These are phyloP conservation scores for Chrysomela aeneicollis DNA, from an alignment of 2,888 invertebrate genomes.

Conservation along the genomic window DNA sequence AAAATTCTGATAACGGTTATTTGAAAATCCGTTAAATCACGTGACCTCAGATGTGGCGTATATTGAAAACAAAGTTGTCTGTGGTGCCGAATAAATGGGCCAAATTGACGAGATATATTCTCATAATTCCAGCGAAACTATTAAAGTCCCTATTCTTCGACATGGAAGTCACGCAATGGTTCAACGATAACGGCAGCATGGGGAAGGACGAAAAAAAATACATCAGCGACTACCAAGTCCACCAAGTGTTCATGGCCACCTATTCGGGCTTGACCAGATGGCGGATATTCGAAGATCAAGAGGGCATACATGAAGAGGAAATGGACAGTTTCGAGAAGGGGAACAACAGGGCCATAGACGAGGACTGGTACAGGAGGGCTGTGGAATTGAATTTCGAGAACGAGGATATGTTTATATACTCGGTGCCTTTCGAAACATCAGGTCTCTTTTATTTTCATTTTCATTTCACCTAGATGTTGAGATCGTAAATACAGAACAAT, in stretches of 20 bases:
- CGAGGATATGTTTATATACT: slow-evolving; percentile 82
- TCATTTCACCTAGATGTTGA: too few relatives aligned
- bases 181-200: slow-evolving; percentile 44
- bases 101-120: too few relatives aligned
- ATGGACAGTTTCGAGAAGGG: slow-evolving; percentile 62
- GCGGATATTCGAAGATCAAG: slow-evolving; percentile 63
- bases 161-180: slow-evolving; percentile 54
- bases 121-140: slow-evolving; percentile 29
- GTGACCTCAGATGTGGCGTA: too few relatives aligned
- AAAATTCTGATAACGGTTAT: too few relatives aligned
- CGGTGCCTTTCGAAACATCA: slow-evolving; percentile 73
- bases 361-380: slow-evolving; percentile 87
- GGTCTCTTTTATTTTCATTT: slow-evolving; percentile 41
- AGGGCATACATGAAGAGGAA: slow-evolving; percentile 43
- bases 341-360: slow-evolving; percentile 81
- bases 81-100: too few relatives aligned
- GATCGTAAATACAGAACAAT: too few relatives aligned
- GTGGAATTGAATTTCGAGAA: slow-evolving; percentile 83
- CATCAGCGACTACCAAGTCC: slow-evolving; percentile 43
- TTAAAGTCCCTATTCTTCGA: slow-evolving; percentile 50
- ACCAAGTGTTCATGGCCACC: slow-evolving; percentile 81
- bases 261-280: slow-evolving; percentile 88
- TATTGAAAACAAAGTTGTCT: too few relatives aligned
- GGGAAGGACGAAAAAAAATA: slow-evolving; percentile 40
- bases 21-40: too few relatives aligned